These are phyloP conservation scores for Aegotheles bennettii DNA, from an alignment of 2,113 vertebrate species.

Conservation along the genomic window DNA sequence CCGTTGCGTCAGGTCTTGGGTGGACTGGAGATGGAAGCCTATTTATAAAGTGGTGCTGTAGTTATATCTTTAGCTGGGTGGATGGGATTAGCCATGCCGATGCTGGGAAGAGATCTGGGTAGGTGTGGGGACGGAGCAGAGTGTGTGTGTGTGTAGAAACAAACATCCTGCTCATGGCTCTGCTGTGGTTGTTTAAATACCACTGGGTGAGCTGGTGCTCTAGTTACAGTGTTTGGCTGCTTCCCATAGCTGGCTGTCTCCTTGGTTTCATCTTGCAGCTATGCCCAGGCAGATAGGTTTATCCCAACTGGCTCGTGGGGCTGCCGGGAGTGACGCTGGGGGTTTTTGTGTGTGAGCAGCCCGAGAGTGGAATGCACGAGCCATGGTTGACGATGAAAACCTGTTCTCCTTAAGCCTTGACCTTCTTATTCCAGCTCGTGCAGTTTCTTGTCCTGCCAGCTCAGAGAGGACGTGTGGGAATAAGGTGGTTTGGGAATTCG, in stretches of 20 bases:
- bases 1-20: not conserved
- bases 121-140: not conserved
- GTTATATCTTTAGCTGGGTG: not conserved
- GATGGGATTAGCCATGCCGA: not conserved
- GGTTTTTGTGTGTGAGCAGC: not conserved
- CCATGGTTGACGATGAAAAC: not conserved
- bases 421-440: not conserved
- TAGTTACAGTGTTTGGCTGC: not conserved
- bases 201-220: not conserved
- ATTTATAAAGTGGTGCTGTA: not conserved
- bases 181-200: not conserved
- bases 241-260: not conserved
- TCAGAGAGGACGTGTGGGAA: not conserved
- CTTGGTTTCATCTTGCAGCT: conserved; percentile 13
- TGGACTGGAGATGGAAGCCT: not conserved
- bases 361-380: not conserved
- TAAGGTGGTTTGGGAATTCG: not conserved
- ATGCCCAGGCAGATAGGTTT: not conserved
- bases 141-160: not conserved
- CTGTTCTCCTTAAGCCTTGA: not conserved
- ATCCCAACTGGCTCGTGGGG: not conserved
- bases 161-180: not conserved
- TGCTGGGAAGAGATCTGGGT: not conserved
- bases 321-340: not conserved
- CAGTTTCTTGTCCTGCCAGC: not conserved